Conservation (phyloP, 2,113 vertebrate species). For the Cyrtonyx montezumae region DNA sequence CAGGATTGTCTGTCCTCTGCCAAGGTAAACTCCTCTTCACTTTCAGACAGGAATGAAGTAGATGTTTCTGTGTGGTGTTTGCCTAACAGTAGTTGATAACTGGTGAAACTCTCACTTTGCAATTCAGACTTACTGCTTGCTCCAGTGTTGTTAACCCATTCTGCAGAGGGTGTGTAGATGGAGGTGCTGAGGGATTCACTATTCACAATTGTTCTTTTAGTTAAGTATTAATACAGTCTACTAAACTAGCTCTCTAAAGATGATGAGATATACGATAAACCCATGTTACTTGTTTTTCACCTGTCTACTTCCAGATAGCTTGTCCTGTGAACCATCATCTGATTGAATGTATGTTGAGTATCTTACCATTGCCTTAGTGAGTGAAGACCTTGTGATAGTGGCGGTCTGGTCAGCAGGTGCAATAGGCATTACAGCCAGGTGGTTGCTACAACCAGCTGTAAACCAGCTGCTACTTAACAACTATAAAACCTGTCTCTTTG, state of each 20-base stretch:
- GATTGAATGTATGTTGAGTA: not conserved
- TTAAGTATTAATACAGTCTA: not conserved
- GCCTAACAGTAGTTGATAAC: not conserved
- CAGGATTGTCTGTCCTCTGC: not conserved
- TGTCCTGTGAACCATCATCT: not conserved
- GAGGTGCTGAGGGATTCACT: not conserved
- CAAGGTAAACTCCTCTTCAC: rapidly evolving
- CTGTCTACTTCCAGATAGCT: not conserved
- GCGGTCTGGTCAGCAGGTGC: not conserved
- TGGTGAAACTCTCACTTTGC: rapidly evolving
- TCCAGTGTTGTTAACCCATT: not conserved
- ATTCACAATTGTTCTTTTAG: not conserved
- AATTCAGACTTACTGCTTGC: not conserved
- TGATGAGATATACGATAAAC: not conserved
- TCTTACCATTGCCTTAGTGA: not conserved
- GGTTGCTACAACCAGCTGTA: not conserved
- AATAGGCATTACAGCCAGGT: not conserved
- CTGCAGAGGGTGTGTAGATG: not conserved
- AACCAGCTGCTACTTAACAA: too few species aligned
- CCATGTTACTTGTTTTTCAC: not conserved
- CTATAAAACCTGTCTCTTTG: not conserved
- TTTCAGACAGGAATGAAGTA: not conserved
- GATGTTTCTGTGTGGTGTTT: not conserved
- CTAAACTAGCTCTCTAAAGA: not conserved
- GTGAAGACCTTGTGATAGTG: not conserved